Evolutionary conservation across 1,140 invertebrate genomes (phyloP), one percentile per base, ranked within the genome.

Genomic region (Uloborus diversus): DNA sequence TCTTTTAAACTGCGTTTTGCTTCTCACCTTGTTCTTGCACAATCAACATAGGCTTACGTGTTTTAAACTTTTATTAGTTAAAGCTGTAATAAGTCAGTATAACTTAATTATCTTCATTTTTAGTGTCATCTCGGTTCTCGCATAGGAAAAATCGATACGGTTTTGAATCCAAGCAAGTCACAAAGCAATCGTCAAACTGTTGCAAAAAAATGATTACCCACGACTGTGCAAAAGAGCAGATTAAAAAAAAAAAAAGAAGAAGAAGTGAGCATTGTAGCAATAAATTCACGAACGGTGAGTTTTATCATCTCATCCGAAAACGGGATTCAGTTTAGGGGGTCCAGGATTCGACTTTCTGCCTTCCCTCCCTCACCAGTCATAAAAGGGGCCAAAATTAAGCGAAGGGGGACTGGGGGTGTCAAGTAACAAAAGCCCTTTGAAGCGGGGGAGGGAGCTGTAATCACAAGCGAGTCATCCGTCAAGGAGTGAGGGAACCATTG

Each of bases 391-490:
- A 23, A 75, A 75, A 75, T 75, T 62, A 62, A n/a, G n/a, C 27
- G 28, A 14, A 3, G 33, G n/a, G 57, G 59, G 28, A 13, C 2
- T 14, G 28, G 37, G 28, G 61, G 73, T 76, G 73, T 76, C 73
- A 65, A 76, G 73, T 76, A 76, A 76, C 73, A 76, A 75, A 76
- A 76, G 73, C 73, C 61, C 23, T 71, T 65, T 65, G n/a, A 49
- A 32, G 61, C 28, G 59, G 32, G 27, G 70, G 73, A 30, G 73
- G 62, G 32, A 65, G 49, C 73, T 65, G 73, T 76, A 76, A 76
- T 76, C 73, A 65, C 61, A 65, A 37, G 49, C 73, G 73, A 76
- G 30, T 76, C 73, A 76, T 76, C 73, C 73, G 73, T 76, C 73
- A 76, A 65, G 61, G 73, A 65, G 59, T 76, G 73, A 76, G 61